Base-by-base conservation (phyloP, 2,888 invertebrate species). In the Sesia bembeciformis region DNA sequence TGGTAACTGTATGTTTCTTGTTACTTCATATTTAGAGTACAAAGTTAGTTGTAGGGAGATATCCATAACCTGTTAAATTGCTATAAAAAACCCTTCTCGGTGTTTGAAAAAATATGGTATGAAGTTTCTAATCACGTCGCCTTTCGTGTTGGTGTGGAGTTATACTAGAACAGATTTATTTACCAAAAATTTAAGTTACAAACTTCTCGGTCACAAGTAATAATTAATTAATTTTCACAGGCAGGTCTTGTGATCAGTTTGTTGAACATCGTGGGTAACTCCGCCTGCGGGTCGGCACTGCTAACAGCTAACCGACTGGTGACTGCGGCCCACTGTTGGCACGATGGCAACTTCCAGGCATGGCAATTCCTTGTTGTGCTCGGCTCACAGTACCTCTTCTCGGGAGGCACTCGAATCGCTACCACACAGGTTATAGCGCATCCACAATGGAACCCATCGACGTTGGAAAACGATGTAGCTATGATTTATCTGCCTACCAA, bases 241-340 rank as follows among this genome's bases (percentile, higher is more conserved):
- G 82, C 66, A 39, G 81, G 81, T 5, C 58, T 83, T 1, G 41
- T 82, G 6, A 81, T 83, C 58, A 67, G 57, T 39, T 63, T 82
- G 53, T 43, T 67, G 5, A 67, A 66, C 54, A 43, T 57, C 3
- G 52, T 63, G 3, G 76, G 76, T 0, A 62, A 62, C 39, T 79
- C 79, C 3, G 82, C 68, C 0, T 84, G 83, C 40, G 83, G 82
- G 0, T 69, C 78, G 0, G 69, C 78, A 0, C 64, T 83, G 2
- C 3, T 83, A 3, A 57, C 70, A 0, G 3, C 57, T 8, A 72
- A 62, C 58, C 69, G 78, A 0, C 60, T 77, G 8, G 66, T 79
- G n/a, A 83, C 83, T 0, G 81, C 82, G 0, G 82, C 82, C 6
- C 83, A 83, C 62, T 83, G 83, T 65, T 81, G 81, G 81, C 64